Base-by-base conservation (phyloP, 2,113 vertebrate genomes). In the Microtus montanus region DNA sequence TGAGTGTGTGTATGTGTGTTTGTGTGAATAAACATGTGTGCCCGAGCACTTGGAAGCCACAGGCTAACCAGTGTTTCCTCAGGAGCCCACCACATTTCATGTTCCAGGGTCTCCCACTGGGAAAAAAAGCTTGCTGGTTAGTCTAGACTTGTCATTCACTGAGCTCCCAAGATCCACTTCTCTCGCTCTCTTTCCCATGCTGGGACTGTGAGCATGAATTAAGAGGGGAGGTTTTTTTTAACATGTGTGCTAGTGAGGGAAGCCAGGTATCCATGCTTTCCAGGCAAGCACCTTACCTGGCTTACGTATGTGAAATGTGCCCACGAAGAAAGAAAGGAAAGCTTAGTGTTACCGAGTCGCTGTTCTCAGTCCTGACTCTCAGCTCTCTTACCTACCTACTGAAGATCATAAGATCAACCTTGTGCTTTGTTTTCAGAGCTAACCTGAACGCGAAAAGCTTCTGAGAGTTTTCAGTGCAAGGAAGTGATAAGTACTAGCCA, bases 161-260 rank as follows among this genome's bases (percentile, higher is more conserved):
- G 44, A 24, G 5, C 19, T 70, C 44, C 11, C 20, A 87, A 30
- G 10, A 44, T 24, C 10, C 28, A 47, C 41, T 7, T 68, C 11
- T 13, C 64, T 35, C 28, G 26, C 12, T 17, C 2, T 11, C 19
- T 49, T 5, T 9, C 5, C 41, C 2, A 4, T 47, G 14, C 2
- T 64, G 61, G 8, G 3, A 64, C 30, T 64, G 20, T 14, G 33
- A 33, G 82, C 28, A 52, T 52, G 44, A 49, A 70, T 24, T 49
- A 22, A 49, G 11, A 49, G 49, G 4, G 64, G 3, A 47, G 9
- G 10, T 2, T 52, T 85, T 28, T 7, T 22, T 86, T 52, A 35
- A 26, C n/a, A 47, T 70, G 33, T 20, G 44, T 24, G 33, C 6
- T n/a, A 14, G 20, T 70, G 64, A 52, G 13, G 11, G 44, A 87